Evolutionary conservation across 2,113 vertebrate genomes (phyloP), one percentile per base, ranked within the genome.

Genomic region (Ammodytes dubius): DNA sequence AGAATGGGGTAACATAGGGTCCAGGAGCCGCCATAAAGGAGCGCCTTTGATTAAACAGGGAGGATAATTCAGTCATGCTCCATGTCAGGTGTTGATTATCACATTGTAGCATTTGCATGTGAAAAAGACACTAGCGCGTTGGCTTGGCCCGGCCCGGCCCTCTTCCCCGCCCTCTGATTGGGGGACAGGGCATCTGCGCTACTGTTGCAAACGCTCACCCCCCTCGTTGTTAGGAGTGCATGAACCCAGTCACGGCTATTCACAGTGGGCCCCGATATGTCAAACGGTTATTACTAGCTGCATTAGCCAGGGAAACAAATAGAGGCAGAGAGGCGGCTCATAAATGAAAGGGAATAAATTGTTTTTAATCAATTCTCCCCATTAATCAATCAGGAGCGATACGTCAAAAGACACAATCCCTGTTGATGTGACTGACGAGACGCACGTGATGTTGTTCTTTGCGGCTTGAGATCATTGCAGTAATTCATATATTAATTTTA

Each of bases 81-180:
- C 86, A 85, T 92, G 95, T 96, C 95, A 95, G 95, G 95, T 95
- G 95, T 95, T 94, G 93, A 95, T 95, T 95, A 95, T 96, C 94
- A 94, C 91, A 95, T 91, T 93, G 91, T 88, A 73, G 77, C 80
- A 96, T 96, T 95, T 94, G 93, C 95, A 96, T 95, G 86, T 95
- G 94, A 96, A 95, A 95, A 93, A 93, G 83, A 89, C 60, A 65
- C 90, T 70, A 69, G 73, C 60, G 60, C 27, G 27, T 27, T 27
- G 27, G 27, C 27, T 76, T 79, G 6, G 83, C 82, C 81, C 89
- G 74, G 19, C 74, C 70, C 7, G 11, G 79, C 68, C 65, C 81
- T 74, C 77, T 74, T 46, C 50, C 77, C 74, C 12, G 82, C 69
- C 19, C 74, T 52, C 1, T 79, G 87, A 94, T 93, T 93, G 91